A percentile compares a stretch with the other conserved stretches of the same genome.
These are phyloP conservation scores for Naso thynnoides DNA, from an alignment of 2,797 vertebrate genomes.

Conservation along the genomic window DNA sequence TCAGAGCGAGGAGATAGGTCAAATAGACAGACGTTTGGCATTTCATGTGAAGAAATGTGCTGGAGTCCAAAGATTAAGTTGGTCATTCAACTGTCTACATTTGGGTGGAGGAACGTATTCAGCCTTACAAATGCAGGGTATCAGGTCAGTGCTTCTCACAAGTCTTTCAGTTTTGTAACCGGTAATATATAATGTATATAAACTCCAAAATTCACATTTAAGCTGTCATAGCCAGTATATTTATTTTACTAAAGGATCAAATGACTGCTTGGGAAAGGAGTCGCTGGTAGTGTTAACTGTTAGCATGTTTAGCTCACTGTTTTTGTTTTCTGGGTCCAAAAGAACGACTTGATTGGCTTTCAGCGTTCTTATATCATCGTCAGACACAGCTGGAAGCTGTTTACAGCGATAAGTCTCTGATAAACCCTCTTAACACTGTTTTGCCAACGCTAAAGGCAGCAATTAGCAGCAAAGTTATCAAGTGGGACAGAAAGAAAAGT, in stretches of 20 bases:
- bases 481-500: neutral
- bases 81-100: slow-evolving; percentile 48
- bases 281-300: neutral
- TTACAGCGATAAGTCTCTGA: neutral
- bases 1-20: slow-evolving; percentile 61
- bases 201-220: slow-evolving; percentile 9
- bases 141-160: slow-evolving; percentile 27
- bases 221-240: neutral
- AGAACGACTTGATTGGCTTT: neutral
- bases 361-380: neutral
- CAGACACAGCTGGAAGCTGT: neutral
- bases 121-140: slow-evolving; percentile 30
- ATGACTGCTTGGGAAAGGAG: slow-evolving; percentile 10
- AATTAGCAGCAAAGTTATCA: no score
- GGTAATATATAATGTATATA: slow-evolving; percentile 14
- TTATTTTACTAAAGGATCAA: neutral
- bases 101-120: slow-evolving; percentile 23
- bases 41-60: slow-evolving; percentile 67
- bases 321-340: neutral
- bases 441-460: neutral
- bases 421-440: neutral
- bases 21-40: slow-evolving; percentile 68
- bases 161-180: slow-evolving; percentile 22
- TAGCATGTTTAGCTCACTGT: neutral
- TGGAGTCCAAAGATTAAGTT: slow-evolving; percentile 56